Evolutionary conservation across 1,140 invertebrate species (phyloP), one percentile per base, ranked within the genome.

Genomic region (Dinoponera quadriceps): DNA sequence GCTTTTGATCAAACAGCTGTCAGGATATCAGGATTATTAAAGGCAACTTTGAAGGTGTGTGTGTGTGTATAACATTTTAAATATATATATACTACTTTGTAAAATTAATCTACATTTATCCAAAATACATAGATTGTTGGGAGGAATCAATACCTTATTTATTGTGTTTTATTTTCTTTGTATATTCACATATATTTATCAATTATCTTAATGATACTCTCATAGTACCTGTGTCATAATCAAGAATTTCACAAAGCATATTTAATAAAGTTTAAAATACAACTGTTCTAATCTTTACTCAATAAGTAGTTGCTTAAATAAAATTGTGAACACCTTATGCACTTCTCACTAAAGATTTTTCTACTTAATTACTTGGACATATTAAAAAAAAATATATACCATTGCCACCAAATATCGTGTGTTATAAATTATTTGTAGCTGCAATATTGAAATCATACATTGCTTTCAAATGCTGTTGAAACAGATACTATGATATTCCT

Each of bases 41-140:
- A 38, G 16, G 51, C 84, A 83, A 54, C 65, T 81, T 73, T 88
- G 18, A 27, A 55, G 55, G 63, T 78, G 59, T n/a, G n/a, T n/a
- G n/a, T n/a, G n/a, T n/a, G n/a, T n/a, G n/a, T 38, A 20, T 54
- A 75, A 51, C 14, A 55, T 51, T 78, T 38, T 16, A 55, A 69
- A 13, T 78, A 65, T 68, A 57, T 18, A 63, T 18, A 62, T 62
- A n/a, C 18, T n/a, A 22, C 18, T 54, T 14, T 54, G 14, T 66
- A 13, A 78, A 38, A 51, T 29, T 9, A 48, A 3, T 66, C 48
- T 44, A 20, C 11, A 22, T 63, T 48, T 63, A 11, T 29, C 20
- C 16, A 75, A 22, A 75, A 63, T 14, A 63, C 63, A 5, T 27
- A 63, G 1, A 49, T 4, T 75, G n/a, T 13, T 49, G 16, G 22